Percentiles rank a stretch among this genome's conserved stretches.
Evolutionary conservation across 2,888 invertebrate genomes (phyloP).

Genomic region (Trichogramma dendrolimi): DNA sequence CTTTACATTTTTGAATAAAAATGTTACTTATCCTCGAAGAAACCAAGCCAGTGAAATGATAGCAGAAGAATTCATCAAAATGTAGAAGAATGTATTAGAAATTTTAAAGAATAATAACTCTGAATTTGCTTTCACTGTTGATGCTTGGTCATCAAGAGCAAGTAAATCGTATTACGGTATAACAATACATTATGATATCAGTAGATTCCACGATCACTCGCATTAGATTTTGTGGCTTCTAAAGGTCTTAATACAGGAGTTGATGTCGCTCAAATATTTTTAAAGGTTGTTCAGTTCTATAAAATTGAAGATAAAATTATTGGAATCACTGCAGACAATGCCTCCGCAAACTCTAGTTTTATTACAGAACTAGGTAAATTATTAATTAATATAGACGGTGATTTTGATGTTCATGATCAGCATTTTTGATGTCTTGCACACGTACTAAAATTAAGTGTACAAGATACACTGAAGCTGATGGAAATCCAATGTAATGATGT

Average conservation of each 20-base stretch:
- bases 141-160: constrained; percentile 34
- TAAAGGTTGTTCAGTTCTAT: constrained; percentile 19
- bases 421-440: constrained; percentile 16
- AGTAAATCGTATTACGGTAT: constrained; percentile 34
- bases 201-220: constrained; percentile 27
- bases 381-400: constrained; percentile 4
- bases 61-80: no score
- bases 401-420: constrained; percentile 14
- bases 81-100: no score
- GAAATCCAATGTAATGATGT: no score
- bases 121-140: no score
- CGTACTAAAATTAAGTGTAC: constrained; percentile 13
- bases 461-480: constrained; percentile 11
- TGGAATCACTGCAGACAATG: constrained; percentile 27
- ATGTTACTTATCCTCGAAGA: no score
- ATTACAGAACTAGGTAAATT: constrained; percentile 13
- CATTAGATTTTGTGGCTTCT: constrained; percentile 3
- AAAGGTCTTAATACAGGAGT: constrained; percentile 34
- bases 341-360: constrained; percentile 22
- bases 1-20: no score
- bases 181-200: constrained; percentile 34
- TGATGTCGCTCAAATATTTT: constrained; percentile 31
- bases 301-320: constrained; percentile 17
- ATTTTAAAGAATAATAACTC: no score
- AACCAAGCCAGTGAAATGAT: no score